Base-by-base conservation (phyloP, 2,888 invertebrate genomes). In the Drosophila diplacantha region DNA sequence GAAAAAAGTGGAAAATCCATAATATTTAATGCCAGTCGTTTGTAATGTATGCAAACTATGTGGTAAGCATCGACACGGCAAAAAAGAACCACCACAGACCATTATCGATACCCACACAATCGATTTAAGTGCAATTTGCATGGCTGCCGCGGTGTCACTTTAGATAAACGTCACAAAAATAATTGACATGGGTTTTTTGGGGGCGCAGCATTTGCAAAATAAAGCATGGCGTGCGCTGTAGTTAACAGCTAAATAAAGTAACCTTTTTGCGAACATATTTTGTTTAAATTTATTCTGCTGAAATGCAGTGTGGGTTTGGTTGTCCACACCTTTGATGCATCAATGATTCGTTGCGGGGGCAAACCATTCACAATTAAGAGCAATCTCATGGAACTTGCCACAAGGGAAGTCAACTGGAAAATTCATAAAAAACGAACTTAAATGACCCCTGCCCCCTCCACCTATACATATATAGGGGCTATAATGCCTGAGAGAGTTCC, bases 351-450 rank as follows among this genome's bases (percentile, higher is more conserved):
- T 54, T 50, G 57, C 49, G 53, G 39, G 39, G 32, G 24, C 49
- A 26, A 31, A 26, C 31, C 51, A 34, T 38, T 51, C 62, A 59
- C 59, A 75, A 75, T 80, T 72, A 79, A 73, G 65, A 69, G 76
- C 66, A 61, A 62, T 46, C 62, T 74, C 62, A 62, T 72, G 70
- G 61, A 73, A 53, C 67, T 26, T 58, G 55, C 58, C 52, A 54
- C 68, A 37, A 20, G 9, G 56, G 77, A 73, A 80, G 58, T 81
- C 80, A 66, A 68, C 50, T 82, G 80, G 74, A 79, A 79, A 81
- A 47, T 54, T 53, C 60, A 67, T 16, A 32, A 37, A 46, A 43
- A 37, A 32, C 22, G 37, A 56, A 59, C 55, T 18, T 20, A 38
- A 29, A 56, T 56, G 56, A 43, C 58, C 58, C 53, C 46, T 55